Conservation (phyloP, 2,113 vertebrate species). For the Varanus salvator region DNA sequence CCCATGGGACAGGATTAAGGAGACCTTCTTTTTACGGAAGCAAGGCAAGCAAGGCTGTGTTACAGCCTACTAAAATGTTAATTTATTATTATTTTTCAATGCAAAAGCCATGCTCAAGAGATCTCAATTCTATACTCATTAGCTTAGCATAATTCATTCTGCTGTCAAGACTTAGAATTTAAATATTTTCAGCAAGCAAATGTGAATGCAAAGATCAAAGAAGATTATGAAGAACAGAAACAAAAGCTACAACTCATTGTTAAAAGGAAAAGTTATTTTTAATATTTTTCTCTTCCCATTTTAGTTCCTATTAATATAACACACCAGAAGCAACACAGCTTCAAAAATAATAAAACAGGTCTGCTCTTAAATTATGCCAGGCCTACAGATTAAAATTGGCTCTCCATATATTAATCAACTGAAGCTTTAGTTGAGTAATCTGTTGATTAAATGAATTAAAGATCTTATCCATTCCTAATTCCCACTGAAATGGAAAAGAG, state of each 20-base stretch:
- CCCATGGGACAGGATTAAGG: slow-evolving; percentile 16
- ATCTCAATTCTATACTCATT: not conserved
- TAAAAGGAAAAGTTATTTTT: not conserved
- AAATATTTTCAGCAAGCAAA: not conserved
- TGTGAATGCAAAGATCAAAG: not conserved
- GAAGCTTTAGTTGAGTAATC: not conserved
- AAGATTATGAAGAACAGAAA: not conserved
- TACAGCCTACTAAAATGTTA: not conserved
- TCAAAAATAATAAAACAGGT: not conserved
- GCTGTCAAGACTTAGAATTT: not conserved
- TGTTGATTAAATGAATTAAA: not conserved
- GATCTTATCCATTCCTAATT: too few species aligned
- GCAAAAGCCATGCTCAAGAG: not conserved
- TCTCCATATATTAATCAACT: not conserved
- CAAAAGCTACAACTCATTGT: not conserved
- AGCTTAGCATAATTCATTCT: slow-evolving; percentile 2
- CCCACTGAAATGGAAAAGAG: not conserved
- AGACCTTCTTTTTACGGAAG: slow-evolving; percentile 15
- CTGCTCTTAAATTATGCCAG: not conserved
- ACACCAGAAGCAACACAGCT: not conserved
- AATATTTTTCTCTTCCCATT: not conserved
- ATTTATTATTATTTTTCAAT: not conserved
- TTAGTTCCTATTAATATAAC: not conserved
- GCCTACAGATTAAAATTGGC: not conserved
- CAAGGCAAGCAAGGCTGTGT: not conserved